Conservation (phyloP, 2,888 invertebrate species). For the Nephrotoma appendiculata region DNA sequence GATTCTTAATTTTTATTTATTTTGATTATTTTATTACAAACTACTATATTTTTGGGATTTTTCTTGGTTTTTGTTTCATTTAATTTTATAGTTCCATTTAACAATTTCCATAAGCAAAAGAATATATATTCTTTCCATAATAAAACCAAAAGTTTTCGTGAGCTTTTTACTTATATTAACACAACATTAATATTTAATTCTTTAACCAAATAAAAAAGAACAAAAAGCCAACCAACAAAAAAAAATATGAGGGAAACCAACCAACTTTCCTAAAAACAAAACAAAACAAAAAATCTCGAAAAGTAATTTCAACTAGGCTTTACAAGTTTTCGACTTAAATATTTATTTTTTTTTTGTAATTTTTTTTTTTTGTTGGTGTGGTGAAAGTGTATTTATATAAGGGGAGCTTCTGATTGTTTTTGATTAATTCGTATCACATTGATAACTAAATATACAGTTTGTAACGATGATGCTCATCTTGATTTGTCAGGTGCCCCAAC, state of each 20-base stretch:
- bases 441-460: neutral
- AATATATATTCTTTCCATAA: neutral
- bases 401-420: neutral
- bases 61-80: neutral
- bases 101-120: neutral
- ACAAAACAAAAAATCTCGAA: neutral
- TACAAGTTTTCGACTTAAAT: neutral
- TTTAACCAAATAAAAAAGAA: neutral
- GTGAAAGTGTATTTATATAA: neutral
- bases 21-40: neutral
- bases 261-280: neutral
- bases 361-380: neutral
- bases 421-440: neutral
- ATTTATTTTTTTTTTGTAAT: neutral
- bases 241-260: neutral
- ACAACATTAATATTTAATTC: neutral
- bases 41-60: neutral
- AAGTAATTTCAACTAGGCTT: neutral
- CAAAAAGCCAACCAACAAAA: neutral
- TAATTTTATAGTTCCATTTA: neutral
- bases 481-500: too few relatives aligned
- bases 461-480: too few relatives aligned
- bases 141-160: neutral
- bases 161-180: neutral
- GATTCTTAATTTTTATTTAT: neutral